Evolutionary conservation across 2,113 vertebrate genomes (phyloP).

Genomic region (Pseudorhombus dupliciocellatus): DNA sequence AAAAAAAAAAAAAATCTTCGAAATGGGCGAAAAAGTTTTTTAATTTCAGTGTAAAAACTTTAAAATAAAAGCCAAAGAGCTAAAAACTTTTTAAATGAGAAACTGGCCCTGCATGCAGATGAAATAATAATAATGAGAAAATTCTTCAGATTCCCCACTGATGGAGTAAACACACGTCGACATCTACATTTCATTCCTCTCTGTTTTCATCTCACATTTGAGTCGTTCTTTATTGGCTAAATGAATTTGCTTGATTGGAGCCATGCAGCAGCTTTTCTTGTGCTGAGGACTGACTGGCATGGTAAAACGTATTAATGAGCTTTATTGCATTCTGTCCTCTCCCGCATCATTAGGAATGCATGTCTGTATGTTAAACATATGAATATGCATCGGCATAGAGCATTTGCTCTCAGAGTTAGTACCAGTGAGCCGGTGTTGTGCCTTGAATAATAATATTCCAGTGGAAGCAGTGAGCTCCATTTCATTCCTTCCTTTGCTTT

Average conservation of each 20-base stretch:
- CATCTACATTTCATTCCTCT: slow-evolving; percentile 25
- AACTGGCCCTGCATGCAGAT: neutral
- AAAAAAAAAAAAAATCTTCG: too few species aligned
- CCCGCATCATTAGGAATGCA: slow-evolving; percentile 76
- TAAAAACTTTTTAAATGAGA: slow-evolving; percentile 9
- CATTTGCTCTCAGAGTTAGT: slow-evolving; percentile 78
- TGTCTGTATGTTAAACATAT: slow-evolving; percentile 85
- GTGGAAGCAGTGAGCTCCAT: slow-evolving; percentile 49
- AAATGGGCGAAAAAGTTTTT: slow-evolving; percentile 3
- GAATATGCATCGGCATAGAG: slow-evolving; percentile 82
- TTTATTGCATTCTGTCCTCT: slow-evolving; percentile 68
- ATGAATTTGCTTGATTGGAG: slow-evolving; percentile 58
- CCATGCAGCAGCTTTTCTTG: slow-evolving; percentile 29
- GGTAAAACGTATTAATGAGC: slow-evolving; percentile 79
- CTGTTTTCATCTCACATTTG: slow-evolving; percentile 28
- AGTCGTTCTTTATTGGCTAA: slow-evolving; percentile 39
- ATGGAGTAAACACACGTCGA: slow-evolving; percentile 14
- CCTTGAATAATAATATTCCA: slow-evolving; percentile 78
- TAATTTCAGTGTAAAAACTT: neutral
- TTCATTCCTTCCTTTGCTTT: slow-evolving; percentile 38
- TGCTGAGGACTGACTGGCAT: slow-evolving; percentile 70
- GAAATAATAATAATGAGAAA: slow-evolving; percentile 1
- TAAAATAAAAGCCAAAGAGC: neutral
- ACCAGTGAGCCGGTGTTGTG: slow-evolving; percentile 72
- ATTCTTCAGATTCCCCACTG: neutral